Percentiles rank a stretch among this genome's conserved stretches.
phyloP scores from a whole-genome alignment of 2,113 vertebrate species.

The Scalopus aquaticus region DNA sequence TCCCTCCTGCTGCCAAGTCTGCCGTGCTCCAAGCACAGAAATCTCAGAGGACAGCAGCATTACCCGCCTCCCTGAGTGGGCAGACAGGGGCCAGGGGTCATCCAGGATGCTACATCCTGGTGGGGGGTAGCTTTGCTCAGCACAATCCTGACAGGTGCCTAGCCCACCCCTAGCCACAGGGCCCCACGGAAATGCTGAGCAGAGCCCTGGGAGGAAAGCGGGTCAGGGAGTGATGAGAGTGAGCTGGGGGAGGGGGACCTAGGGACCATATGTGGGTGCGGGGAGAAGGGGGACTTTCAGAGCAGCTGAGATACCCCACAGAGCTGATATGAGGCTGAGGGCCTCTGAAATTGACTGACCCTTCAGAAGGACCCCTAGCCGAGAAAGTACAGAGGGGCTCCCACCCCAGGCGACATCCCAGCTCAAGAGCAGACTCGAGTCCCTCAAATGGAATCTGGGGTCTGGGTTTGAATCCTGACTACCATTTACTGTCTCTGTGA shows the following conservation, averaged over 20 bases:
- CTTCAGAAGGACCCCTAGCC: neutral
- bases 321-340: neutral
- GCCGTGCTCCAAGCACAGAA: neutral
- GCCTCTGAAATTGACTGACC: neutral
- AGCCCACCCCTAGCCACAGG: slow-evolving; percentile 60
- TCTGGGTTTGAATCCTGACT: neutral
- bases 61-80: neutral
- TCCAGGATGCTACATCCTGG: slow-evolving; percentile 10
- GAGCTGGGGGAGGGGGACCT: slow-evolving; percentile 7
- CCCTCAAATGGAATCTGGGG: neutral
- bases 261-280: slow-evolving; percentile 55
- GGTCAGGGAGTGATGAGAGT: slow-evolving; percentile 71
- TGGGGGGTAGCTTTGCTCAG: slow-evolving; percentile 71
- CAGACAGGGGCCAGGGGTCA: neutral
- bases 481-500: neutral
- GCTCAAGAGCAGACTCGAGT: neutral
- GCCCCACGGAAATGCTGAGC: slow-evolving; percentile 80
- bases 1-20: neutral
- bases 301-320: neutral
- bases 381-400: neutral
- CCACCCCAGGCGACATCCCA: neutral
- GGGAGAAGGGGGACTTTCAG: slow-evolving; percentile 50
- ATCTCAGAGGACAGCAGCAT: neutral
- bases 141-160: slow-evolving; percentile 65
- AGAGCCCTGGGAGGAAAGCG: slow-evolving; percentile 72